Percentiles rank a stretch among this genome's conserved stretches.
phyloP scores from a whole-genome alignment of 2,797 vertebrate genomes.

The Eremophila alpestris region DNA sequence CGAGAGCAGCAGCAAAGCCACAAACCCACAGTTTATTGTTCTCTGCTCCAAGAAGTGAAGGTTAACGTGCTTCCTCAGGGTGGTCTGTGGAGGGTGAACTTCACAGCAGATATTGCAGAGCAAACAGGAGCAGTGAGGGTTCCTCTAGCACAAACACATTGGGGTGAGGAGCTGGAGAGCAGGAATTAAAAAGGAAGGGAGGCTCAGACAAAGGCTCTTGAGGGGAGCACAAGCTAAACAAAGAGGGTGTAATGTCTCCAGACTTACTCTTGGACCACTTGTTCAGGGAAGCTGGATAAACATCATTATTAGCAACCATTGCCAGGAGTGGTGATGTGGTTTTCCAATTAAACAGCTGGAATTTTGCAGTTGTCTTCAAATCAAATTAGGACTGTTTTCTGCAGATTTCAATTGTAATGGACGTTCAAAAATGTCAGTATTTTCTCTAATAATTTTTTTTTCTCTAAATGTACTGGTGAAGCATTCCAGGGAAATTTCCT shows the following conservation, averaged over 20 bases:
- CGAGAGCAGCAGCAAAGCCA: not conserved
- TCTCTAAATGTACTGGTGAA: not conserved
- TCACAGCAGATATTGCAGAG: not conserved
- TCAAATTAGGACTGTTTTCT: not conserved
- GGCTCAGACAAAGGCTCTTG: not conserved
- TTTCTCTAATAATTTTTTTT: not conserved
- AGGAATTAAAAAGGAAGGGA: not conserved
- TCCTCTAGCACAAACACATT: not conserved
- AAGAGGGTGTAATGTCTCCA: not conserved
- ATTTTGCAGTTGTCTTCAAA: not conserved
- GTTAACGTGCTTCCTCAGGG: not conserved
- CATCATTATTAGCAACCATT: not conserved
- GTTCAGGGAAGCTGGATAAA: not conserved
- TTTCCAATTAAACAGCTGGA: constrained; percentile 16
- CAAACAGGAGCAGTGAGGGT: not conserved
- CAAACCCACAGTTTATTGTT: constrained; percentile 20
- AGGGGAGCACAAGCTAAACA: constrained; percentile 4
- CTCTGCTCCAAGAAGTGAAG: not conserved
- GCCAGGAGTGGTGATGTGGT: not conserved
- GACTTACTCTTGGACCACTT: not conserved
- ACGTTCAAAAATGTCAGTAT: not conserved
- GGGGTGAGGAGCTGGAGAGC: not conserved
- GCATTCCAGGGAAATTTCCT: not conserved
- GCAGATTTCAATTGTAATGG: not conserved
- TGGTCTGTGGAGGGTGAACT: constrained; percentile 9